These are phyloP conservation scores for Cephus spinipes DNA, from an alignment of 2,888 invertebrate genomes.

Conservation along the genomic window DNA sequence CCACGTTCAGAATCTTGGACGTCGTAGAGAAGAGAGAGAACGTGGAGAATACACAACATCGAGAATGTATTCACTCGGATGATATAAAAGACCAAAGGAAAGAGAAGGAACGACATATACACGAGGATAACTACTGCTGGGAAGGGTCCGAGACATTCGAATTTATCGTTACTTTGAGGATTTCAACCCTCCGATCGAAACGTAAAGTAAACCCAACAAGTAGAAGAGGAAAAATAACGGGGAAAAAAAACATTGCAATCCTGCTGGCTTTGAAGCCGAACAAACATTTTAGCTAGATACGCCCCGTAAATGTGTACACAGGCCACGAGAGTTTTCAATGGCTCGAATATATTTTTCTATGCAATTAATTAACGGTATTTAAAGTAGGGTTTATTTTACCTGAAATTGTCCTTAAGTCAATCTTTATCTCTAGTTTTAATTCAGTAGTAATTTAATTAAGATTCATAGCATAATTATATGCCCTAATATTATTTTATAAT, in stretches of 20 bases:
- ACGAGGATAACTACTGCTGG: not conserved
- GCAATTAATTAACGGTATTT: not conserved
- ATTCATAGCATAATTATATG: not conserved
- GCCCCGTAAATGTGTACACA: slow-evolving; percentile 18
- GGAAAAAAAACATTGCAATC: slow-evolving; percentile 38
- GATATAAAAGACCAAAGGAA: not conserved
- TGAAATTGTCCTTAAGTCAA: not conserved
- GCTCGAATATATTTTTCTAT: not conserved
- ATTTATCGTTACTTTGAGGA: slow-evolving; percentile 53
- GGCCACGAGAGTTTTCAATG: not conserved
- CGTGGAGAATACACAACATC: slow-evolving; percentile 9
- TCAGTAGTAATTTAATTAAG: not conserved
- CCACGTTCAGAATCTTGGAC: slow-evolving; percentile 25
- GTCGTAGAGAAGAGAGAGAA: slow-evolving; percentile 23
- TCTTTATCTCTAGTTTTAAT: not conserved
- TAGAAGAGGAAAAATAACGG: not conserved
- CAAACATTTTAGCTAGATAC: slow-evolving; percentile 44
- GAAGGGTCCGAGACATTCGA: slow-evolving; percentile 23
- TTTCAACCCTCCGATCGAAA: slow-evolving; percentile 44
- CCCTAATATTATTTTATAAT: not conserved
- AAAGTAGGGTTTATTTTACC: not conserved
- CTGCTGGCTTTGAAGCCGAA: slow-evolving; percentile 44
- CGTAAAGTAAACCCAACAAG: slow-evolving; percentile 36
- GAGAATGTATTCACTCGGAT: not conserved
- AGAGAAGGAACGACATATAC: not conserved